Base-by-base conservation (phyloP, 2,888 invertebrate genomes). In the Hemistola chrysoprasaria region DNA sequence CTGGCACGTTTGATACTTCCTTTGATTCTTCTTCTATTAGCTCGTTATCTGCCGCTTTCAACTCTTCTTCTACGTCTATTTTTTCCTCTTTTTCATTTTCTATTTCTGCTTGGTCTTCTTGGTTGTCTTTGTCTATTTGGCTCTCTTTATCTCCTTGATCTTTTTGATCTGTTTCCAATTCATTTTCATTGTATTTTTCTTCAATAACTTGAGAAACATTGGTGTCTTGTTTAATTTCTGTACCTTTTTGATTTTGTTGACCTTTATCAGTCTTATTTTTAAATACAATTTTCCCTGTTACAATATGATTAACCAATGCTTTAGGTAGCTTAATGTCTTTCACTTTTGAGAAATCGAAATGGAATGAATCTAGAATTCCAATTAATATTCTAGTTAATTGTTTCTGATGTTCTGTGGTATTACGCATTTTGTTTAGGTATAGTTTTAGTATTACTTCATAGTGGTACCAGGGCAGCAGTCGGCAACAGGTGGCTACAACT, bases 331-430 rank as follows among this genome's bases (percentile, higher is more conserved):
- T 77, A 39, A 79, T 74, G 32, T 73, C 64, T 54, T 84, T 74
- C 0, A 72, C 92, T 69, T 93, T 93, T 0, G 92, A 91, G 31
- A 98, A 88, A 84, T 98, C 96, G 75, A 95, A 98, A 81, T 98
- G 98, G 68, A 98, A 98, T 0, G 95, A 93, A 70, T 98, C 97
- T 49, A 98, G 86, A 46, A 98, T 93, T 0, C 92, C 92, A 0
- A 95, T 92, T 7, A 95, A 89, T 39, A 95, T 90, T 39, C 94
- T 90, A 5, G 97, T 95, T 40, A 95, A 85, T 60, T 97, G 95
- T 59, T 95, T 97, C 64, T 97, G 97, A 69, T 93, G 93, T 22
- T 95, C 94, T 0, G 91, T 76, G 5, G 93, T 91, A 31, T 90
- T 89, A 0, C 94, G 90, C 70, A 99, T 89, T 78, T 94, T 93